Base-by-base conservation (phyloP, 2,113 vertebrate species). In the Dipodomys stephensi region DNA sequence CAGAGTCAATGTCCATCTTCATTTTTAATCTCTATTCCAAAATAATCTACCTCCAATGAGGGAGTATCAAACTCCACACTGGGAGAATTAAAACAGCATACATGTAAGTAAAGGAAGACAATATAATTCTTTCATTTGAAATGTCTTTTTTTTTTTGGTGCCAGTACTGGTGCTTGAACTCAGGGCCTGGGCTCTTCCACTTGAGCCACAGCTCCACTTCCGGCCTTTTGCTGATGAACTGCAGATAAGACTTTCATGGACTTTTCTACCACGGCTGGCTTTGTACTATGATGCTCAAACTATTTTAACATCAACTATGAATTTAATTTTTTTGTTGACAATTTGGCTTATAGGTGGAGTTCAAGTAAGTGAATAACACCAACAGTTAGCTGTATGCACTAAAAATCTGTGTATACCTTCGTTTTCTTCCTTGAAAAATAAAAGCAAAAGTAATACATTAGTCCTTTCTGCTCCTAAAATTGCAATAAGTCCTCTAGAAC, bases 371-470 rank as follows among this genome's bases (percentile, higher is more conserved):
- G 19, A 88, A 20, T 49, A 72, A 89, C 22, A 92, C 62, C 35
- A 93, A 72, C 11, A 57, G n/a, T 39, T 57, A 57, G 23, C 60
- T 81, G 1, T 60, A 82, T 20, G 69, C n/a, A 46, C 6, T 4
- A 92, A 64, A 81, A 81, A 92, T 60, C 67, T 60, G 81, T 35
- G 27, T 62, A 20, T 4, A 6, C 15, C 62, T 85, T 81, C 22
- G 25, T 95, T 94, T 90, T 84, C 62, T 69, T 83, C 32, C 18
- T 30, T 60, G 22, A 10, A 83, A 87, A 65, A 91, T 32, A 90
- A 90, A 92, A 57, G 22, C 49, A 93, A 71, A 96, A 80, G 73
- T n/a, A 15, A 88, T 27, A 25, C 0, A 62, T 44, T 0, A 85
- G 44, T 74, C 60, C 57, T 72, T 93, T 81, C 83, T 86, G 72